Conservation (phyloP, 2,888 invertebrate genomes). For the Prenolepis imparis region DNA sequence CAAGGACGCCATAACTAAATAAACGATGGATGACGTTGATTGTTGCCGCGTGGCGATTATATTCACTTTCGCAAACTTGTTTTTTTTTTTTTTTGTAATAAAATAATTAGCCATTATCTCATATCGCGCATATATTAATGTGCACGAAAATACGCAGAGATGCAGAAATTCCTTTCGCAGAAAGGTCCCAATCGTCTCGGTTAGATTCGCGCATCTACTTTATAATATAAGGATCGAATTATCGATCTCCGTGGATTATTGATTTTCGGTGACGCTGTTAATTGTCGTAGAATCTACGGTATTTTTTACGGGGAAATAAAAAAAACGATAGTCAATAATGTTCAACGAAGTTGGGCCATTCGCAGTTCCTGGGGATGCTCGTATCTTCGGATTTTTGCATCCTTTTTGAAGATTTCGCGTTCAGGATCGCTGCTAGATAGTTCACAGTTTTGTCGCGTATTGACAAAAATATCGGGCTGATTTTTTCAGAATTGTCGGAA, state of each 20-base stretch:
- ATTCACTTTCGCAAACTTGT: slow-evolving; percentile 36
- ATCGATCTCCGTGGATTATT: slow-evolving; percentile 22
- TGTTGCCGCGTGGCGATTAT: slow-evolving; percentile 50
- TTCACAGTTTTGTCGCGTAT: slow-evolving; percentile 50
- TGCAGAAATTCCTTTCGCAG: slow-evolving; percentile 26
- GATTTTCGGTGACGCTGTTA: slow-evolving; percentile 26
- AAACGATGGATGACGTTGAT: slow-evolving; percentile 8
- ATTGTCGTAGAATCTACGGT: slow-evolving; percentile 31
- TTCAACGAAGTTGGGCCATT: slow-evolving; percentile 61
- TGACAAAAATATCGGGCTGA: not conserved
- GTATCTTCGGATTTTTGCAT: slow-evolving; percentile 37
- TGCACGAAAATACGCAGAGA: slow-evolving; percentile 27
- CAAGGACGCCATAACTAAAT: slow-evolving; percentile 49
- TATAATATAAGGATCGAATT: not conserved
- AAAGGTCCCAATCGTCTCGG: slow-evolving; percentile 32
- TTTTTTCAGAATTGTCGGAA: not conserved
- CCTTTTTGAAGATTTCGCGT: slow-evolving; percentile 43
- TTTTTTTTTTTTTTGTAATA: slow-evolving; percentile 1
- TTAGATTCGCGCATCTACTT: slow-evolving; percentile 37
- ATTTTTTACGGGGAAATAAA: slow-evolving; percentile 30
- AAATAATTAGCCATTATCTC: slow-evolving; percentile 38
- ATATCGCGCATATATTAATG: slow-evolving; percentile 11
- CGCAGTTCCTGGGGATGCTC: slow-evolving; percentile 47
- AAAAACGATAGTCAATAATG: slow-evolving; percentile 54
- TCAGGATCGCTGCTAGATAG: not conserved